A percentile compares a stretch with the other conserved stretches of the same genome.
Conservation (phyloP, 2,888 invertebrate species). For the Eueremaeus valkanovi region DNA sequence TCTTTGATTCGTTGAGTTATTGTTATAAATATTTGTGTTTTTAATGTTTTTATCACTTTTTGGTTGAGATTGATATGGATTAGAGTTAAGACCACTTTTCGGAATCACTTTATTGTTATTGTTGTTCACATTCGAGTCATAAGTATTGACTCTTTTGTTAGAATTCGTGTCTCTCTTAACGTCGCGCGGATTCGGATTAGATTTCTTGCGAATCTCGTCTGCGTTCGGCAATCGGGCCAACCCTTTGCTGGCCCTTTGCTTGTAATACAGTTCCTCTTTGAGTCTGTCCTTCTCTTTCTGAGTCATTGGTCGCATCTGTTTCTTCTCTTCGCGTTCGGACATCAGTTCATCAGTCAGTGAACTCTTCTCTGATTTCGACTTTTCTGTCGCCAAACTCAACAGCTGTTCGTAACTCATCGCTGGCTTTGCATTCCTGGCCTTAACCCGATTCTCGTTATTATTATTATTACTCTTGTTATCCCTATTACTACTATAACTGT, state of each 20-base stretch:
- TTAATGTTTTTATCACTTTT: background rate
- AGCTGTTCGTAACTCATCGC: conserved; percentile 34
- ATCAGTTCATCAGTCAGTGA: conserved; percentile 36
- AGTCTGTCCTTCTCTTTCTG: conserved; percentile 43
- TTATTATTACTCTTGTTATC: background rate
- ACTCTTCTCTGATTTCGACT: conserved; percentile 12
- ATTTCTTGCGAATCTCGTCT: background rate
- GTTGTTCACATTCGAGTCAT: background rate
- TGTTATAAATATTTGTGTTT: background rate
- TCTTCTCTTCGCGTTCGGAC: conserved; percentile 40
- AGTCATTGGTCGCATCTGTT: conserved; percentile 42
- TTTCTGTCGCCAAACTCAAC: conserved; percentile 34
- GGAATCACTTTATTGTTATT: conserved; percentile 11
- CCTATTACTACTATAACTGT: too few species aligned
- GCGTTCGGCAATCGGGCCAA: conserved; percentile 22
- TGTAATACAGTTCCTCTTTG: conserved; percentile 41
- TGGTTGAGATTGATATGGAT: background rate
- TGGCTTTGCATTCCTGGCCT: background rate
- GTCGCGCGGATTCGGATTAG: background rate
- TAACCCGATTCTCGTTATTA: background rate
- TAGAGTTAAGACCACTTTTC: background rate
- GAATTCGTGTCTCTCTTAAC: background rate
- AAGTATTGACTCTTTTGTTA: background rate
- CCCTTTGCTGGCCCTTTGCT: conserved; percentile 20
- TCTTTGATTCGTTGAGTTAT: background rate